Conservation (phyloP, 1,140 invertebrate species). For the Tribolium castaneum region DNA sequence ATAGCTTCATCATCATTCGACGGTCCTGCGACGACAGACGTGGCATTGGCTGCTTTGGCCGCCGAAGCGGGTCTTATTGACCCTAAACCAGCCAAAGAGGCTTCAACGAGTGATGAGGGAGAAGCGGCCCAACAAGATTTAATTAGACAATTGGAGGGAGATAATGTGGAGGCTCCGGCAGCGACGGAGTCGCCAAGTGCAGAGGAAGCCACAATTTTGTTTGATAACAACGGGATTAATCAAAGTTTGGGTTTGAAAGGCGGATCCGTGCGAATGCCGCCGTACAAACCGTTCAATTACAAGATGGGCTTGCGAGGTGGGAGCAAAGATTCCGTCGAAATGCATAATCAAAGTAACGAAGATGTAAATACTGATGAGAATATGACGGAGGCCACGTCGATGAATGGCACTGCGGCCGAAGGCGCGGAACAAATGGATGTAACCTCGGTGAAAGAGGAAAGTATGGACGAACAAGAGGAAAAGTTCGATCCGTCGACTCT, state of each 20-base stretch:
- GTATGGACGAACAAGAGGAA: constrained; percentile 2
- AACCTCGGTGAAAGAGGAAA: constrained; percentile 49
- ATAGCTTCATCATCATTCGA: constrained; percentile 68
- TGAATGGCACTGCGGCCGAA: constrained; percentile 22
- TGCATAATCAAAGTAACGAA: constrained; percentile 42
- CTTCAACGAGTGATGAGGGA: neutral
- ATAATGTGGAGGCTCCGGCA: constrained; percentile 45
- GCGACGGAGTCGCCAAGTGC: constrained; percentile 35
- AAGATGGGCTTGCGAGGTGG: constrained; percentile 42
- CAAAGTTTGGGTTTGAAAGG: constrained; percentile 59
- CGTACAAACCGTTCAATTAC: constrained; percentile 27
- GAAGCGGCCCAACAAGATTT: constrained; percentile 3
- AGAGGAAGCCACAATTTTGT: constrained; percentile 46
- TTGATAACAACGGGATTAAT: constrained; percentile 52
- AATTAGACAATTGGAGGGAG: constrained; percentile 23
- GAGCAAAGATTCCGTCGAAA: constrained; percentile 37
- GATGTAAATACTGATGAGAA: constrained; percentile 43
- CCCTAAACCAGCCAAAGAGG: constrained; percentile 64
- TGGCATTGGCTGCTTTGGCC: constrained; percentile 73
- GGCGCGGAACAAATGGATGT: constrained; percentile 44
- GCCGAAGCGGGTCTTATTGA: constrained; percentile 75
- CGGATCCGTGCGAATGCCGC: constrained; percentile 47
- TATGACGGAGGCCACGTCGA: constrained; percentile 5
- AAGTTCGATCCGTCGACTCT: constrained; percentile 25
- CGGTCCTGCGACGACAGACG: constrained; percentile 73